A percentile compares a stretch with the other conserved stretches of the same genome.
These are phyloP conservation scores for Neria commutata DNA, from an alignment of 2,888 invertebrate genomes.

Conservation along the genomic window DNA sequence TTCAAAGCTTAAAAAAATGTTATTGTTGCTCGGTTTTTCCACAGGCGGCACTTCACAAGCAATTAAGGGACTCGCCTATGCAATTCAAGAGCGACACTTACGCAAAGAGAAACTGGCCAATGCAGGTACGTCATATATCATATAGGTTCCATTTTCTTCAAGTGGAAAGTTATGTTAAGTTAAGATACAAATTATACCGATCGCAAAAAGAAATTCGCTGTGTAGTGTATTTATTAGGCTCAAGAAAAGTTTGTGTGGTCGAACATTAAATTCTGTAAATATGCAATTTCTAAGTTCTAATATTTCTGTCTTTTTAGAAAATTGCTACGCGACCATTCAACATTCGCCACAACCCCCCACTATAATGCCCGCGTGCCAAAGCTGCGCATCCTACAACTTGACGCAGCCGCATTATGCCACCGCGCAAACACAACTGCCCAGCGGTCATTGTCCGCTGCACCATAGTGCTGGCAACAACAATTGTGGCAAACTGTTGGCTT, in stretches of 20 bases:
- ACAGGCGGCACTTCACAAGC: conserved; percentile 51
- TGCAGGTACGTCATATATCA: too few species aligned
- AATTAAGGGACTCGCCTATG: conserved; percentile 52
- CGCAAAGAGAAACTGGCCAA: conserved; percentile 46
- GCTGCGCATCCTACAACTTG: conserved; percentile 33
- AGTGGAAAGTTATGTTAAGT: too few species aligned
- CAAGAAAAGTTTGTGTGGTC: too few species aligned
- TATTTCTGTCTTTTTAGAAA: conserved; percentile 27
- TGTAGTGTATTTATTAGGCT: too few species aligned
- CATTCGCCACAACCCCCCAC: conserved; percentile 29
- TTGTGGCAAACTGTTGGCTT: conserved; percentile 27
- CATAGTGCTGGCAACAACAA: conserved; percentile 20
- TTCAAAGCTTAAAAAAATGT: not conserved
- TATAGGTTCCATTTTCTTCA: too few species aligned
- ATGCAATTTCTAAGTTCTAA: not conserved
- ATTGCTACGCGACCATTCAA: conserved; percentile 35
- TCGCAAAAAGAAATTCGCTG: too few species aligned
- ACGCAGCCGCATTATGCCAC: conserved; percentile 10
- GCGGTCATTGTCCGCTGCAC: conserved; percentile 27
- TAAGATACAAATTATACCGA: too few species aligned
- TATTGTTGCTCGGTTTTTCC: too few species aligned
- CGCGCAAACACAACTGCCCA: conserved; percentile 9
- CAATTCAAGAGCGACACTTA: conserved; percentile 49
- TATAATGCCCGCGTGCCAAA: conserved; percentile 31
- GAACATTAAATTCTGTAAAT: not conserved